phyloP scores from a whole-genome alignment of 92 coral and sea anemone genomes.

The Ricordea florida region DNA sequence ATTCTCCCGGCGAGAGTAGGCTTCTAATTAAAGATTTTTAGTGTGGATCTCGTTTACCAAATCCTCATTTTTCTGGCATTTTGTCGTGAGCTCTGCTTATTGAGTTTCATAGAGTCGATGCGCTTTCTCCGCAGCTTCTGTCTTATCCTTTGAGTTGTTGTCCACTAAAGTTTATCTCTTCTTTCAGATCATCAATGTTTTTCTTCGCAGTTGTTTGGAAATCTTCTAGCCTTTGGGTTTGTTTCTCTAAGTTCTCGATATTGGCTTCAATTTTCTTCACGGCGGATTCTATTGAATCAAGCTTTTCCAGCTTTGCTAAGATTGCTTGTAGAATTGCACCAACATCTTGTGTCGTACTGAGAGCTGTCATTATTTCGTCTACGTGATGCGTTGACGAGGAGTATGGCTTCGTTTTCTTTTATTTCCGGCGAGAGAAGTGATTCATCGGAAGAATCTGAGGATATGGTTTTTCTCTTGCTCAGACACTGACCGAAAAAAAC shows the following conservation, averaged over 20 bases:
- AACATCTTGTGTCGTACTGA: background rate
- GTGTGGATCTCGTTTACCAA: no score
- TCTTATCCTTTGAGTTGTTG: no score
- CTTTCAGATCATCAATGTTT: no score
- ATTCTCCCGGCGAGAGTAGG: background rate
- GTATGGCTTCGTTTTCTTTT: background rate
- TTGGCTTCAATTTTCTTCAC: conserved; percentile 5
- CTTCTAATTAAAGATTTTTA: no score
- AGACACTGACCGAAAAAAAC: background rate
- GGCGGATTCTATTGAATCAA: background rate
- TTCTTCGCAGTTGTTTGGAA: no score
- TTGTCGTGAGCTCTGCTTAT: background rate
- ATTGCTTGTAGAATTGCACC: conserved; percentile 1
- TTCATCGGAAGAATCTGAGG: no score
- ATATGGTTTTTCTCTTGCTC: background rate
- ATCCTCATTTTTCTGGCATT: background rate
- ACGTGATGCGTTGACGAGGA: background rate
- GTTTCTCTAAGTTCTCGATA: no score
- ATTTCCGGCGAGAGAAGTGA: background rate
- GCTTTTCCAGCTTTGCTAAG: background rate
- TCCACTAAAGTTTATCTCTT: no score
- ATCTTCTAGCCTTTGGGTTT: no score
- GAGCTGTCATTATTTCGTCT: no score
- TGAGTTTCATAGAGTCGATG: no score
- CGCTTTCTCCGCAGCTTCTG: no score